phyloP scores from a whole-genome alignment of 2,797 vertebrate species.

The Ispidina lecontei region DNA sequence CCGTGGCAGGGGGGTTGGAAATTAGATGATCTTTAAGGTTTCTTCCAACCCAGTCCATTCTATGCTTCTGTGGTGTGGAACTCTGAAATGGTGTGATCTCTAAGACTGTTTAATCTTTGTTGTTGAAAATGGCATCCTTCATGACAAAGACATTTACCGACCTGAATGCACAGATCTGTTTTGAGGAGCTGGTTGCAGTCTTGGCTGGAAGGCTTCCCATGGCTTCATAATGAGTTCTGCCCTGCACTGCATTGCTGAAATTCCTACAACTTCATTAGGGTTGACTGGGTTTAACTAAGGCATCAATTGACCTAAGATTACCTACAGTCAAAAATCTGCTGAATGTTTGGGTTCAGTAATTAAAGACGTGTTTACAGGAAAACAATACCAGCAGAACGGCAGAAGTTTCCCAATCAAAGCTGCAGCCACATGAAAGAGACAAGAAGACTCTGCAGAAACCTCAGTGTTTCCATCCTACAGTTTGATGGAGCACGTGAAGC shows the following conservation, averaged over 20 bases:
- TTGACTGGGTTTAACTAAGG: neutral
- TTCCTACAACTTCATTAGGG: slow-evolving; percentile 25
- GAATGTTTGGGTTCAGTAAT: neutral
- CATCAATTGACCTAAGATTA: neutral
- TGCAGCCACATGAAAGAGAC: neutral
- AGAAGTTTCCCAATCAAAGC: neutral
- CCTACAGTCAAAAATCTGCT: slow-evolving; percentile 12
- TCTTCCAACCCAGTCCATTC: too few relatives aligned
- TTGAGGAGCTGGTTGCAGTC: neutral
- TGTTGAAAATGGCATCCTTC: neutral
- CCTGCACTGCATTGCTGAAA: slow-evolving; percentile 8
- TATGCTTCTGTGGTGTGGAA: too few relatives aligned
- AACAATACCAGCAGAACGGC: neutral
- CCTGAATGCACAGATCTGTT: neutral
- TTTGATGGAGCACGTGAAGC: neutral
- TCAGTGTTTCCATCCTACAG: neutral
- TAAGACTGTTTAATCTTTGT: neutral
- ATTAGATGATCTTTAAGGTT: too few relatives aligned
- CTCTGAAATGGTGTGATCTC: neutral
- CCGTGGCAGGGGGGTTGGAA: too few relatives aligned
- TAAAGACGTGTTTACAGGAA: slow-evolving; percentile 25
- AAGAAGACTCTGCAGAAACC: neutral
- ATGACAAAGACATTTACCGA: neutral
- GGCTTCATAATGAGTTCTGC: neutral
- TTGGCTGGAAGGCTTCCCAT: neutral